Evolutionary conservation across 2,888 invertebrate species (phyloP).

Genomic region (Morpho helenor): DNA sequence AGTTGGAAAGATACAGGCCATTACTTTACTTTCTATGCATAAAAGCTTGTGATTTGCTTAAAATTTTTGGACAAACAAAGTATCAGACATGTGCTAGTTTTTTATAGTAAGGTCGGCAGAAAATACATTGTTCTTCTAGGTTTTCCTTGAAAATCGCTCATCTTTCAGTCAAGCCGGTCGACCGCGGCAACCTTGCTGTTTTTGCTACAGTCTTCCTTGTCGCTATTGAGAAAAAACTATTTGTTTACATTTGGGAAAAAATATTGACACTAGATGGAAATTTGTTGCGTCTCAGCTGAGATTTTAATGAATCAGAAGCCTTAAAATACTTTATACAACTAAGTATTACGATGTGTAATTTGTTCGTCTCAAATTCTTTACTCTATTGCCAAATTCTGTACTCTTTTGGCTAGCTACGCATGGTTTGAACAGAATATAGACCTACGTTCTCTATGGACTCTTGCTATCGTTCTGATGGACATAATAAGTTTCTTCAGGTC

Average conservation of each 20-base stretch:
- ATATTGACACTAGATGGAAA: background rate
- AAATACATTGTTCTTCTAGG: constrained; percentile 36
- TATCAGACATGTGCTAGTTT: background rate
- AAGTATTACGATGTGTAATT: too few relatives aligned
- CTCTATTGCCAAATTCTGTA: too few relatives aligned
- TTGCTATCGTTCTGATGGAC: too few relatives aligned
- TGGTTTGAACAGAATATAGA: too few relatives aligned
- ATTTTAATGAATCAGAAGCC: background rate
- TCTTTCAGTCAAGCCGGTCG: constrained; percentile 26
- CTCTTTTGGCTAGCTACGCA: too few relatives aligned
- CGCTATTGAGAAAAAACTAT: constrained; percentile 15
- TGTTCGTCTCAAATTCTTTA: too few relatives aligned
- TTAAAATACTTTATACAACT: too few relatives aligned
- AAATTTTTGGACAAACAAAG: constrained; percentile 12
- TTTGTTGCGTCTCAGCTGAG: background rate
- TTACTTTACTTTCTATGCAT: too few relatives aligned
- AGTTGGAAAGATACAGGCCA: too few relatives aligned
- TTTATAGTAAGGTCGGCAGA: constrained; percentile 13
- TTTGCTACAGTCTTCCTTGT: constrained; percentile 25
- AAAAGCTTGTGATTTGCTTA: too few relatives aligned
- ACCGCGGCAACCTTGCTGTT: constrained; percentile 43
- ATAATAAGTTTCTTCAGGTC: too few relatives aligned
- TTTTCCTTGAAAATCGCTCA: constrained; percentile 35
- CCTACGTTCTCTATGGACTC: too few relatives aligned
- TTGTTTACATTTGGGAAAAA: constrained; percentile 17